Evolutionary conservation across 2,113 vertebrate genomes (phyloP).

Genomic region (Solea senegalensis): DNA sequence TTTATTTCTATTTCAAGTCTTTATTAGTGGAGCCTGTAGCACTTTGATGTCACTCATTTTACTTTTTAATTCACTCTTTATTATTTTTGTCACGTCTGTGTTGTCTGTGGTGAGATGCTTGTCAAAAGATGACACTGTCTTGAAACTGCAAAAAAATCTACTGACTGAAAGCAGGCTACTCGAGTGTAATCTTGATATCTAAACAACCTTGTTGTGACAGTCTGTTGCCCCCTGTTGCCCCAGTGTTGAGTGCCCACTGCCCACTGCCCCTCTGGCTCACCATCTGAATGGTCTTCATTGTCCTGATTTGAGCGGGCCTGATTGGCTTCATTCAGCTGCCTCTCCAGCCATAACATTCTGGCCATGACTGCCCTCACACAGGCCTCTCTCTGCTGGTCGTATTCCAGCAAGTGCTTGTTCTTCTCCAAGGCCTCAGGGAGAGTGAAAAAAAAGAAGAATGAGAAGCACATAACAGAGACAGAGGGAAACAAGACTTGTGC

Average conservation of each 20-base stretch:
- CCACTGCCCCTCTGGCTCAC: slow-evolving; percentile 73
- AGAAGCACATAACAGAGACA: slow-evolving; percentile 39
- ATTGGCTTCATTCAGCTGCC: slow-evolving; percentile 73
- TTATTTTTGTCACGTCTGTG: too few relatives aligned
- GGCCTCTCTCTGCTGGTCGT: slow-evolving; percentile 90
- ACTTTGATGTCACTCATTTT: too few relatives aligned
- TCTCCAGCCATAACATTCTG: slow-evolving; percentile 86
- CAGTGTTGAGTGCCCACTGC: slow-evolving; percentile 44
- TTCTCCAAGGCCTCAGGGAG: slow-evolving; percentile 87
- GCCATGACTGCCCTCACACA: slow-evolving; percentile 84
- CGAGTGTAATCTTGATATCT: slow-evolving; percentile 36
- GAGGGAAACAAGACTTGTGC: slow-evolving; percentile 22
- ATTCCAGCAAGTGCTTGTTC: slow-evolving; percentile 90
- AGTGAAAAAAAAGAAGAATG: slow-evolving; percentile 37
- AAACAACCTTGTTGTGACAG: slow-evolving; percentile 61
- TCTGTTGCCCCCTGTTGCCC: slow-evolving; percentile 50
- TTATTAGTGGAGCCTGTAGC: too few relatives aligned
- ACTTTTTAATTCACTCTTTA: too few relatives aligned
- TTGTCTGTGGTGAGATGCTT: too few relatives aligned
- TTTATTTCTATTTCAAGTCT: too few relatives aligned
- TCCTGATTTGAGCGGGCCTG: slow-evolving; percentile 68
- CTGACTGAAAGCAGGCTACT: background rate
- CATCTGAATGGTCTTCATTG: slow-evolving; percentile 81
- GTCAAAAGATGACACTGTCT: too few relatives aligned
- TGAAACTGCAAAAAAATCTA: too few relatives aligned